phyloP scores from a whole-genome alignment of 2,113 vertebrate species.

The Physeter macrocephalus region DNA sequence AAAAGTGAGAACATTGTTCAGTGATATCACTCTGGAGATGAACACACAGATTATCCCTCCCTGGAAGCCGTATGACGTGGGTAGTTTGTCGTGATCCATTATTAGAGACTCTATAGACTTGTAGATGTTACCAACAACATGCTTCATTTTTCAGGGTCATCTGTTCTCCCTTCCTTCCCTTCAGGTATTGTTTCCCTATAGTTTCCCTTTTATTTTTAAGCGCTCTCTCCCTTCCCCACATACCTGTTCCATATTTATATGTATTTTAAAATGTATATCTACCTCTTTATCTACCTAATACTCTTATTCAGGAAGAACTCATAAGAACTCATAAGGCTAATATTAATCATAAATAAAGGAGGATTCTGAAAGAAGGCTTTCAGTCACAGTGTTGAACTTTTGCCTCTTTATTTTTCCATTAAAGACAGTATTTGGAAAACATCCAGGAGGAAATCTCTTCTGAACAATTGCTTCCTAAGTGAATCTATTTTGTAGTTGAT shows the following conservation, averaged over 20 bases:
- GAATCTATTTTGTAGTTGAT: slow-evolving; percentile 50
- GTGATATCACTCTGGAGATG: neutral
- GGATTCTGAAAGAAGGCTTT: neutral
- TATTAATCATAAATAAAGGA: neutral
- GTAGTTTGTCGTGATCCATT: neutral
- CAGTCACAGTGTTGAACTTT: slow-evolving; percentile 6
- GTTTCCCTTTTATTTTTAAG: neutral
- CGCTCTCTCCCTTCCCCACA: neutral
- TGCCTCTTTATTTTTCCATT: slow-evolving; percentile 19
- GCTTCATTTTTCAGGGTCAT: neutral
- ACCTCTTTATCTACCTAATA: neutral
- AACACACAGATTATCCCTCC: neutral
- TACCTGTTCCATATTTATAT: neutral
- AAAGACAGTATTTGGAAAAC: slow-evolving; percentile 9
- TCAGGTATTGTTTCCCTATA: neutral
- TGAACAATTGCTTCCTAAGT: slow-evolving; percentile 28
- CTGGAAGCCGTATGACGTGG: too few relatives aligned
- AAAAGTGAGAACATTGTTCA: neutral
- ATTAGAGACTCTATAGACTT: neutral
- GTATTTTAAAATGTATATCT: neutral
- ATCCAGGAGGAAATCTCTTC: neutral
- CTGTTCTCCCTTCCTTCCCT: neutral
- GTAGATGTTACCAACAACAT: neutral
- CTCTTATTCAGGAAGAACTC: neutral
- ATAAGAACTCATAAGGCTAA: neutral